phyloP scores from a whole-genome alignment of 2,113 vertebrate genomes.

The Phoenicopterus ruber region DNA sequence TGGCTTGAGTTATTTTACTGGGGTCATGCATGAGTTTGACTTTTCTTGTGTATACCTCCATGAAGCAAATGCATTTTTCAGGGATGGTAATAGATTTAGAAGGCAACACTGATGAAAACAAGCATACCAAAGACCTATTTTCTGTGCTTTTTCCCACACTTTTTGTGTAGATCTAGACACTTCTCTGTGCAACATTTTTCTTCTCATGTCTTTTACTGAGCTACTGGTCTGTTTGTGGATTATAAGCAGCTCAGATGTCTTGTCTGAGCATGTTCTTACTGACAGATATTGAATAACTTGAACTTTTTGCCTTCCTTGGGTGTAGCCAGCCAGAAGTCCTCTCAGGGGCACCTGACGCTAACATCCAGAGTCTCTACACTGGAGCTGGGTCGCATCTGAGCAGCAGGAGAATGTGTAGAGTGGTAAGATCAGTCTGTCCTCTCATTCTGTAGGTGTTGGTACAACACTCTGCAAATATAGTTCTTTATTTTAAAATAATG shows the following conservation, averaged over 20 bases:
- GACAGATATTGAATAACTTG: not conserved
- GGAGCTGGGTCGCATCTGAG: not conserved
- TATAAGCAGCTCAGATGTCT: not conserved
- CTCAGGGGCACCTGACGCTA: not conserved
- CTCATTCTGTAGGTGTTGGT: not conserved
- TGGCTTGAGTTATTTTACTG: not conserved
- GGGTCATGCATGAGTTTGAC: not conserved
- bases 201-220: not conserved
- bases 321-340: not conserved
- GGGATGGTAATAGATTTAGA: not conserved
- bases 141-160: accelerated
- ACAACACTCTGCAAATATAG: not conserved
- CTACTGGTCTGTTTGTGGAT: not conserved
- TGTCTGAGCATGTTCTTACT: not conserved
- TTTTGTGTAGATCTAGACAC: not conserved
- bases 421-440: not conserved
- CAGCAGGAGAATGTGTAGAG: not conserved
- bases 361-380: not conserved
- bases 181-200: not conserved
- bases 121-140: not conserved
- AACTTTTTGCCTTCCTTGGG: not conserved
- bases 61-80: not conserved
- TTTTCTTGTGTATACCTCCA: accelerated
- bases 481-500: not conserved
- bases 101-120: not conserved